Conservation (phyloP, 2,113 vertebrate genomes). For the Sisor rabdophorus region DNA sequence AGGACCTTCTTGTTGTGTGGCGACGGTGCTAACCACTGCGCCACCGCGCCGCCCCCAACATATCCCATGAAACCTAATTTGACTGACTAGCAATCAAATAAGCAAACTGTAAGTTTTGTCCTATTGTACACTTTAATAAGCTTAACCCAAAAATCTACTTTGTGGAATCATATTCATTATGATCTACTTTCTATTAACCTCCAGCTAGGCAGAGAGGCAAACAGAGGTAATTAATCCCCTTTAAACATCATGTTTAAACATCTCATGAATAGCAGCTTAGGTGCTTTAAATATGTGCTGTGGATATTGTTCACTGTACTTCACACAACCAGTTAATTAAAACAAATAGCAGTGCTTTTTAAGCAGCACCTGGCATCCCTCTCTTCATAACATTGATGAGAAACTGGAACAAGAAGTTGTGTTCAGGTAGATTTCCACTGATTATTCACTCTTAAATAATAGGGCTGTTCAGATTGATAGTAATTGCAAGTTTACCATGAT, state of each 20-base stretch:
- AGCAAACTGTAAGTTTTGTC: background rate
- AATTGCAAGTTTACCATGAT: background rate
- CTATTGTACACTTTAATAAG: slow-evolving; percentile 15
- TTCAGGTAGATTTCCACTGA: background rate
- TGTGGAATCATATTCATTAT: background rate
- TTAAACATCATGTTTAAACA: slow-evolving; percentile 21
- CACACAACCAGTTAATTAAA: background rate
- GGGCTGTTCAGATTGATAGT: background rate
- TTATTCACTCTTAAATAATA: background rate
- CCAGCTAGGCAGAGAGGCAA: background rate
- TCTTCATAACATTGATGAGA: background rate
- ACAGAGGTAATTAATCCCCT: background rate
- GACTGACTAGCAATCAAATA: background rate
- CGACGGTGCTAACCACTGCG: too few species aligned
- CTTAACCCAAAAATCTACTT: background rate
- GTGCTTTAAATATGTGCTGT: slow-evolving; percentile 13
- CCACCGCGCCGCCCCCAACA: too few species aligned
- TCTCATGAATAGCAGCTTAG: background rate
- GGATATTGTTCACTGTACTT: background rate
- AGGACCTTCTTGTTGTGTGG: too few species aligned
- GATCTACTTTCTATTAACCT: slow-evolving; percentile 2
- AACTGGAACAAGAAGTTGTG: background rate
- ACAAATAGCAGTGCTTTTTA: background rate
- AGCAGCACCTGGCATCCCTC: background rate
- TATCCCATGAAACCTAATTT: background rate